phyloP scores from a whole-genome alignment of 1,140 invertebrate species.

The Zelostemma sp. region DNA sequence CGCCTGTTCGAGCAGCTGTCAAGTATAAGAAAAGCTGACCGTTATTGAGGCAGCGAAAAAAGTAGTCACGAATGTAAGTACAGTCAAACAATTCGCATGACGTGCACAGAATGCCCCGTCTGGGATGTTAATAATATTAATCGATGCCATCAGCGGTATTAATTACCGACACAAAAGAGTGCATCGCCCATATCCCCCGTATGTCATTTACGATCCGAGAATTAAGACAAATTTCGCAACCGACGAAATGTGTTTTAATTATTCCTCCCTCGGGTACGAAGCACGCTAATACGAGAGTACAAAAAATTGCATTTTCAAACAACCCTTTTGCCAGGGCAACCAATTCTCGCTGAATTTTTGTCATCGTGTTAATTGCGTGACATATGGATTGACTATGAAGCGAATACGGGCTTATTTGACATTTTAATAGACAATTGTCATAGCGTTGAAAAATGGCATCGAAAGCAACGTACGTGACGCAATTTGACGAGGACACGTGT shows the following conservation, averaged over 20 bases:
- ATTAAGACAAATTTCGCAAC: not conserved
- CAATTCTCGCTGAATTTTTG: not conserved
- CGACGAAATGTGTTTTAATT: too few species aligned
- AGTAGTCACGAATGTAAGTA: slow-evolving; percentile 3
- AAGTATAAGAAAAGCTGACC: slow-evolving; percentile 4
- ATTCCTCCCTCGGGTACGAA: too few species aligned
- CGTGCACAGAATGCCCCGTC: slow-evolving; percentile 7
- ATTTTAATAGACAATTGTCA: too few species aligned
- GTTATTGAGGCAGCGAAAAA: slow-evolving; percentile 4
- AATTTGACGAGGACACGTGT: slow-evolving; percentile 9
- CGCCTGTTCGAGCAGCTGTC: not conserved
- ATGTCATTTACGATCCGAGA: not conserved
- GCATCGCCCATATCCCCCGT: slow-evolving; percentile 33
- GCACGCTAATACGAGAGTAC: too few species aligned
- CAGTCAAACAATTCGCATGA: slow-evolving; percentile 32
- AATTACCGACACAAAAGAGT: slow-evolving; percentile 45
- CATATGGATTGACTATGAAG: not conserved
- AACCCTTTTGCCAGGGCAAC: not conserved
- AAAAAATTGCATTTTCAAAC: too few species aligned
- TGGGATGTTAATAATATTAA: slow-evolving; percentile 47
- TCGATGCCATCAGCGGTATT: slow-evolving; percentile 45
- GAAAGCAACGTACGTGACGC: not conserved
- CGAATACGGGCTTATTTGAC: too few species aligned
- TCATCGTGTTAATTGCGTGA: not conserved
- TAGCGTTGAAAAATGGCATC: too few species aligned